Conservation (phyloP, 1,140 invertebrate genomes). For the Bombus huntii region DNA sequence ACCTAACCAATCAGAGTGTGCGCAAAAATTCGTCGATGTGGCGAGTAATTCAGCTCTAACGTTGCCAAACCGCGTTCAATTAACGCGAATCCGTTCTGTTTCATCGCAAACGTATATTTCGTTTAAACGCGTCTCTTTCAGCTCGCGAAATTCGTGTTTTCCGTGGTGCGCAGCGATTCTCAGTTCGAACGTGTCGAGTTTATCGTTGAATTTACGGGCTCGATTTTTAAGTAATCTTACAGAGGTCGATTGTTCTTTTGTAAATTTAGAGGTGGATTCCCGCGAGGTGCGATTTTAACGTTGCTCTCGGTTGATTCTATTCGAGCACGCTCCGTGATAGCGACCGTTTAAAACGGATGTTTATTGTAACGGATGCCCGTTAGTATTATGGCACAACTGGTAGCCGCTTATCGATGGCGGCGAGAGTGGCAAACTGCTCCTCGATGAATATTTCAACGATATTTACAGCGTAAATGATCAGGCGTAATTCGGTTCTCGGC, state of each 20-base stretch:
- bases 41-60: not conserved
- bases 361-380: constrained; percentile 42
- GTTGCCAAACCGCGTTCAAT: not conserved
- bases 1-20: not conserved
- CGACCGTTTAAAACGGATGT: constrained; percentile 46
- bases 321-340: constrained; percentile 27
- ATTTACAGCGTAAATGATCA: constrained; percentile 28
- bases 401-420: constrained; percentile 38
- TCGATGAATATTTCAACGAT: constrained; percentile 50
- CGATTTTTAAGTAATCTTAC: constrained; percentile 51
- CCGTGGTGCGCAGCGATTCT: no score
- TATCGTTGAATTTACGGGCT: constrained; percentile 37
- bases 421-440: constrained; percentile 31
- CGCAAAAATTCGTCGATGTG: not conserved
- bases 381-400: constrained; percentile 42
- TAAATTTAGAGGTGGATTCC: no score
- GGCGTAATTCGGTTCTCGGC: constrained; percentile 16
- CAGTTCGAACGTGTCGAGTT: not conserved
- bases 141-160: not conserved
- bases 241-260: not conserved
- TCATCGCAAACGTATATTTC: not conserved
- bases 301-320: constrained; percentile 14
- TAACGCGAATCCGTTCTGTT: not conserved
- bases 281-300: constrained; percentile 23
- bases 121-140: not conserved